Evolutionary conservation across 2,888 invertebrate genomes (phyloP).

Genomic region (Embidobia sp.): DNA sequence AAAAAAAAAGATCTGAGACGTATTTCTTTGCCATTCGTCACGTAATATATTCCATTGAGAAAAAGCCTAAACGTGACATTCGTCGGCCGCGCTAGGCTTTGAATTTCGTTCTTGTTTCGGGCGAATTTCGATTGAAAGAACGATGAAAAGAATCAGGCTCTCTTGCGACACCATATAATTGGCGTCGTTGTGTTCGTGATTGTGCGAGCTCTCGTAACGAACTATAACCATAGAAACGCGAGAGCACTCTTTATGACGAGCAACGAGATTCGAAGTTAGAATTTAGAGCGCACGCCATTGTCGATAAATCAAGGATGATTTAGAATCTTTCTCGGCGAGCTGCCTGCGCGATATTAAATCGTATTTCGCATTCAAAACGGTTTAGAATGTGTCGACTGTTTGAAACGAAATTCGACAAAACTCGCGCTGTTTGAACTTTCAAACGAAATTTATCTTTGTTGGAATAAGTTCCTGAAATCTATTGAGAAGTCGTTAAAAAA

Average conservation of each 20-base stretch:
- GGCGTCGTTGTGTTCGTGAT: constrained; percentile 19
- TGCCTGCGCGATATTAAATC: too few species aligned
- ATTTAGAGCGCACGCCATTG: constrained; percentile 59
- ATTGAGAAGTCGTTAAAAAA: too few species aligned
- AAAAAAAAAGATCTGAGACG: neutral
- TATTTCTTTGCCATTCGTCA: neutral
- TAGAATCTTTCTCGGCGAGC: constrained; percentile 38
- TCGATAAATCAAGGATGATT: constrained; percentile 57
- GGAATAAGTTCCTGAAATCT: too few species aligned
- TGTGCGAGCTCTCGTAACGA: constrained; percentile 23
- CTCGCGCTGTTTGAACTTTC: too few species aligned
- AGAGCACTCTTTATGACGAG: constrained; percentile 35
- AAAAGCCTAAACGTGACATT: constrained; percentile 17
- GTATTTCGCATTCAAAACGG: too few species aligned
- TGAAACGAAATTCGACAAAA: too few species aligned
- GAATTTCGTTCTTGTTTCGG: constrained; percentile 32
- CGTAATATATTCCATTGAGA: constrained; percentile 16
- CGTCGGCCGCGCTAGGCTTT: constrained; percentile 15
- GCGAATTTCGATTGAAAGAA: constrained; percentile 33
- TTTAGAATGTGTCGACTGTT: too few species aligned
- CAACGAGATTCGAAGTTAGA: constrained; percentile 48
- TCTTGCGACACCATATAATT: constrained; percentile 36
- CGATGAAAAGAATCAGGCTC: constrained; percentile 37
- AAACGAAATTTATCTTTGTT: too few species aligned
- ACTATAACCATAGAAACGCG: constrained; percentile 42